phyloP scores from a whole-genome alignment of 2,888 invertebrate genomes.

The Cheiracanthium punctorium region DNA sequence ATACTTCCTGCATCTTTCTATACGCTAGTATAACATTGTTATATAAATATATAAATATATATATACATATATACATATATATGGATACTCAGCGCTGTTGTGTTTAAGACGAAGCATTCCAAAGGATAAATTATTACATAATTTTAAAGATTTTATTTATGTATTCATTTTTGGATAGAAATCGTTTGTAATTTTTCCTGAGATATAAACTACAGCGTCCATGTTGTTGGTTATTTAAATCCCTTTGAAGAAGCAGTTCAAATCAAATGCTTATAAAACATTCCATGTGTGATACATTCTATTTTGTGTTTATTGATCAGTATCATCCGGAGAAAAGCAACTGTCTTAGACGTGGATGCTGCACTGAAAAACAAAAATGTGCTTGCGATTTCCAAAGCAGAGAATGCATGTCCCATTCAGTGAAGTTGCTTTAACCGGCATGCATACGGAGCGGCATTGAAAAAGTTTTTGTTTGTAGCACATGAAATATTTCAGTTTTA shows the following conservation, averaged over 20 bases:
- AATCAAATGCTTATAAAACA: slow-evolving; percentile 14
- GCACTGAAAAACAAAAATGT: not conserved
- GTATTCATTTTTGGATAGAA: slow-evolving; percentile 11
- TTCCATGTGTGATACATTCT: slow-evolving; percentile 28
- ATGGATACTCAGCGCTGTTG: slow-evolving; percentile 53
- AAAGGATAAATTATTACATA: slow-evolving; percentile 19
- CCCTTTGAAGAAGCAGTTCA: not conserved
- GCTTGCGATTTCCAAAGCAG: slow-evolving; percentile 1
- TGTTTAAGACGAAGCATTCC: slow-evolving; percentile 59
- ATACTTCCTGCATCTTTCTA: slow-evolving; percentile 66
- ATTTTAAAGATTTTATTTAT: slow-evolving; percentile 22
- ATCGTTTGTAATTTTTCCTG: slow-evolving; percentile 10
- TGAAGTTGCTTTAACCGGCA: too few relatives aligned
- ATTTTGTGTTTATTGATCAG: not conserved
- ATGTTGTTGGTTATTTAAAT: slow-evolving; percentile 4
- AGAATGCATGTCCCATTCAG: not conserved
- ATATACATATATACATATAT: slow-evolving; percentile 50
- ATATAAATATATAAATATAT: slow-evolving; percentile 50
- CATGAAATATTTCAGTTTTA: too few relatives aligned
- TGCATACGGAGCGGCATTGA: too few relatives aligned
- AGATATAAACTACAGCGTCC: slow-evolving; percentile 15
- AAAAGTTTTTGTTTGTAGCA: too few relatives aligned
- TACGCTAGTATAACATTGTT: slow-evolving; percentile 65
- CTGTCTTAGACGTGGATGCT: slow-evolving; percentile 7
- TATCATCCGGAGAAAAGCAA: not conserved